Base-by-base conservation (phyloP, 2,888 invertebrate species). In the Apeira syringaria region DNA sequence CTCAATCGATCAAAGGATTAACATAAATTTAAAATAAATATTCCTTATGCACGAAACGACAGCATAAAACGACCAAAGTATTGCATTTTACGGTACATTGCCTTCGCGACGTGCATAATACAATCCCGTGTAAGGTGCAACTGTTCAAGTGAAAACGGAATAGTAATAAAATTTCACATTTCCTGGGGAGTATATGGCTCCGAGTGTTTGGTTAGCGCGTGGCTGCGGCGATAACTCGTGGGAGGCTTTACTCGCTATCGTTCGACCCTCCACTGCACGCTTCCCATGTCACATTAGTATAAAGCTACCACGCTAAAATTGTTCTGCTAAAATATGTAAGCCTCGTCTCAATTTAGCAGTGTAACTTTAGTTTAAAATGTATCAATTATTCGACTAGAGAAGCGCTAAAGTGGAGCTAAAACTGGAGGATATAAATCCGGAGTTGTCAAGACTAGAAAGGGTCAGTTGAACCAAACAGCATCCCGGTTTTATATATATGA, bases 401-500 rank as follows among this genome's bases (percentile, higher is more conserved):
- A 50, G 40, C 34, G 30, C 44, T 44, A 45, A 44, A 44, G 34
- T 27, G 34, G 18, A 34, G 63, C 62, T 55, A 61, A 63, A 59
- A 51, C 60, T 62, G 65, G 58, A 50, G 61, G 49, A 53, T 69
- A 64, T 76, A 78, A 75, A 74, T 79, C 65, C 52, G 74, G 77
- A 74, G 64, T 59, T 74, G 78, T 80, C 79, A 74, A 57, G 35
- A 53, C 17, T 53, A 44, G 72, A 80, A 72, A 80, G 73, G 84
- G 85, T 80, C 80, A 82, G 63, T 12, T 25, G 43, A 33, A 18
- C 32, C 80, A 82, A 62, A 9, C 32, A 41, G 44, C 8, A 15
- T 20, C 27, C 66, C 62, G 66, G 69, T 66, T 68, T 75, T 80
- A 80, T 78, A 83, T 84, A 84, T 85, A 75, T 83, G 83, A 83